These are phyloP conservation scores for Zaprionus obscuricornis DNA, from an alignment of 2,888 invertebrate species.

Conservation along the genomic window DNA sequence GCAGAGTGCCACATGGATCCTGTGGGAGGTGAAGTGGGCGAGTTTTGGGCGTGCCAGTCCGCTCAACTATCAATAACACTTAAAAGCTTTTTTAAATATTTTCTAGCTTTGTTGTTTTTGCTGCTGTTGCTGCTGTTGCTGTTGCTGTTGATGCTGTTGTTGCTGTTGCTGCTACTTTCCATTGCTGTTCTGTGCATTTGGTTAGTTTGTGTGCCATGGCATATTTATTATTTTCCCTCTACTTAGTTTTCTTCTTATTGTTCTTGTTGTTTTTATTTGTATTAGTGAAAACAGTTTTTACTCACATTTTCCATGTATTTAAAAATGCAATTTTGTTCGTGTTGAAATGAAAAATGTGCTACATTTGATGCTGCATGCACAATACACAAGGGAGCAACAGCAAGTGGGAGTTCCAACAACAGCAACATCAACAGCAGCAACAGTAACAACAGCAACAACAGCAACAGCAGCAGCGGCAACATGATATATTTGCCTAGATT, in stretches of 20 bases:
- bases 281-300: slow-evolving; percentile 55
- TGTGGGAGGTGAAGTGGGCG: not conserved
- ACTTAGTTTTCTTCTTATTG: not conserved
- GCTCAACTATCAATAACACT: slow-evolving; percentile 75
- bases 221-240: slow-evolving; percentile 58
- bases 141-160: slow-evolving; percentile 20
- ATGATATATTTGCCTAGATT: slow-evolving; percentile 58
- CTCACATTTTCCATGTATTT: slow-evolving; percentile 48
- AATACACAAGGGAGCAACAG: slow-evolving; percentile 39
- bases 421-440: slow-evolving; percentile 10
- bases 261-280: slow-evolving; percentile 46
- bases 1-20: slow-evolving; percentile 13
- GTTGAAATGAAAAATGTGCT: slow-evolving; percentile 70
- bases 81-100: slow-evolving; percentile 75
- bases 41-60: not conserved
- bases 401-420: slow-evolving; percentile 26
- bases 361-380: slow-evolving; percentile 41
- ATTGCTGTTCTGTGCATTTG: slow-evolving; percentile 52
- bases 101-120: slow-evolving; percentile 32
- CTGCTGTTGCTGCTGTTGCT: slow-evolving; percentile 15
- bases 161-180: slow-evolving; percentile 19
- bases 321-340: slow-evolving; percentile 72
- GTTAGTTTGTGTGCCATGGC: slow-evolving; percentile 51
- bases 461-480: slow-evolving; percentile 12
- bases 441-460: slow-evolving; percentile 24